Percentiles rank a stretch among this genome's conserved stretches.
Conservation (phyloP, 2,113 vertebrate species). For the Charadrius vociferus region DNA sequence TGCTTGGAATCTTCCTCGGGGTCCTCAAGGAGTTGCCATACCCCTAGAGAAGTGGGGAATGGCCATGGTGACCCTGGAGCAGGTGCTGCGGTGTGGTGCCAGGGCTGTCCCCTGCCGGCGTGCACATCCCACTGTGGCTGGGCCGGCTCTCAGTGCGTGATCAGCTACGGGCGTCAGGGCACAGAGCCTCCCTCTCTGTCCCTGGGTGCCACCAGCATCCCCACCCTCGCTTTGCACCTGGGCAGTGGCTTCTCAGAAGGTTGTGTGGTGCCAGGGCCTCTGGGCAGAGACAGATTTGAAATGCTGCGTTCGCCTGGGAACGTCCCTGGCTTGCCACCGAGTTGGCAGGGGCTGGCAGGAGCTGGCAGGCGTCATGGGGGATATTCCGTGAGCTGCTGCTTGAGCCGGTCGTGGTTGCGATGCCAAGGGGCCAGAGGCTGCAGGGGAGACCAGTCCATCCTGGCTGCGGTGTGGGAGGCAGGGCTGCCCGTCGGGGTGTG, state of each 20-base stretch:
- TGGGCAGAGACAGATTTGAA: not conserved
- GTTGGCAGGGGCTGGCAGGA: not conserved
- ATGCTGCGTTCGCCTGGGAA: not conserved
- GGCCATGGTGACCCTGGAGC: not conserved
- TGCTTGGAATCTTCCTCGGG: fast-evolving
- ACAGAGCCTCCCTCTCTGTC: not conserved
- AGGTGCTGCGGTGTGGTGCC: not conserved
- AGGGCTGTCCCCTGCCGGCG: fast-evolving
- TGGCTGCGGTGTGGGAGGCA: fast-evolving
- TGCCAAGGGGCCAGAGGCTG: fast-evolving
- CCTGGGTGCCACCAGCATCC: not conserved
- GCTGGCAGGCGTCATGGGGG: not conserved
- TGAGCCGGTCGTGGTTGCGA: fast-evolving
- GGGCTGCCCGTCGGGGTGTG: not conserved
- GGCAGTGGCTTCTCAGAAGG: fast-evolving
- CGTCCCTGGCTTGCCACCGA: not conserved
- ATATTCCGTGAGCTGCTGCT: not conserved
- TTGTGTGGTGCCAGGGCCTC: fast-evolving
- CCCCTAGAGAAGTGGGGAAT: not conserved
- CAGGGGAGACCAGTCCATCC: fast-evolving
- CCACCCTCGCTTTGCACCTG: fast-evolving
- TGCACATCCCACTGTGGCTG: fast-evolving
- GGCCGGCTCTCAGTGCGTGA: fast-evolving
- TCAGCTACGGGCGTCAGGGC: not conserved
- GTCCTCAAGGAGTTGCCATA: not conserved